Percentiles rank a stretch among this genome's conserved stretches.
phyloP scores from a whole-genome alignment of 1,140 invertebrate species.

The Fopius arisanus region DNA sequence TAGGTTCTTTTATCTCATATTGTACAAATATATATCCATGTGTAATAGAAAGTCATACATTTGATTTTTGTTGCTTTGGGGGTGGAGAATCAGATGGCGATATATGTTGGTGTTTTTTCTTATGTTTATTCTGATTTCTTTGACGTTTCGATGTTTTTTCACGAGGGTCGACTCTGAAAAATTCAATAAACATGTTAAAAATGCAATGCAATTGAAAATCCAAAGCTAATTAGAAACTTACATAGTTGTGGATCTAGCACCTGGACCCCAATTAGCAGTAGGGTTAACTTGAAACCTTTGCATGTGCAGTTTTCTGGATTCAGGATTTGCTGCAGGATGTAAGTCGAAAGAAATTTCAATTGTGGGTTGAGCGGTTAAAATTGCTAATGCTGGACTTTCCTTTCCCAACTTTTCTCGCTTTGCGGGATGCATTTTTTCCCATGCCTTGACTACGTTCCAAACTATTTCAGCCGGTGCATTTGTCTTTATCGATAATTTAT shows the following conservation, averaged over 20 bases:
- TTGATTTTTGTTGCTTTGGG: not conserved
- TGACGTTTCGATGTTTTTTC: conserved; percentile 24
- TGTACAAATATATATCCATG: not conserved
- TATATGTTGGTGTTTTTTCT: not conserved
- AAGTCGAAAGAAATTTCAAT: conserved; percentile 69
- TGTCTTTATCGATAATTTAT: conserved; percentile 91
- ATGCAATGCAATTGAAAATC: not conserved
- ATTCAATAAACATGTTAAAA: not conserved
- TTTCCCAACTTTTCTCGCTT: conserved; percentile 63
- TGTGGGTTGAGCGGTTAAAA: conserved; percentile 66
- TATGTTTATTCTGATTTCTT: conserved; percentile 30
- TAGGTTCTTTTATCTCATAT: not conserved
- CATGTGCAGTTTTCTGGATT: conserved; percentile 76
- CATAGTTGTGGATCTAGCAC: conserved; percentile 75
- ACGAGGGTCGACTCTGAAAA: conserved; percentile 21
- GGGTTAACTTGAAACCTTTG: conserved; percentile 90
- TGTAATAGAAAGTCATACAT: not conserved
- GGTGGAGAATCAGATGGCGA: not conserved
- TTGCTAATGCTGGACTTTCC: conserved; percentile 66
- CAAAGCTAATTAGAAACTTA: conserved; percentile 50
- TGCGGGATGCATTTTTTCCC: conserved; percentile 70
- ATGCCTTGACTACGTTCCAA: conserved; percentile 92
- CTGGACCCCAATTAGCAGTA: conserved; percentile 87
- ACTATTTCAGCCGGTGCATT: conserved; percentile 85
- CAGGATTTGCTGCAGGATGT: conserved; percentile 81